Evolutionary conservation across 2,113 vertebrate genomes (phyloP), one percentile per base, ranked within the genome.

Genomic region (Recurvirostra avosetta): DNA sequence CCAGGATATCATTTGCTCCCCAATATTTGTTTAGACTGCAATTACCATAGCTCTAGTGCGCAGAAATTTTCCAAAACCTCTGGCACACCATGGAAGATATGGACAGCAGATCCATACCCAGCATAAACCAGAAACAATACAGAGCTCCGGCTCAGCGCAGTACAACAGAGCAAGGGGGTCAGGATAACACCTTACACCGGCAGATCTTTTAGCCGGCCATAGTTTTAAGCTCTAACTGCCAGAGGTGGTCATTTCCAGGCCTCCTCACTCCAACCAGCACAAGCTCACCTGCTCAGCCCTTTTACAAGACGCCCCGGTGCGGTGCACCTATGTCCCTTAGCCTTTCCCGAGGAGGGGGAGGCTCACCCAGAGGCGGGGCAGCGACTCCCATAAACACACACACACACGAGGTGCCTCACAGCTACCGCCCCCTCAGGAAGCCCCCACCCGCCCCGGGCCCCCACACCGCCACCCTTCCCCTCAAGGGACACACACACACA

Each of bases 111-210:
- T 1, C 30, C 1, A 21, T 9, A 41, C 3, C 32, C 19, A 23
- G 26, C 27, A 15, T 0, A 45, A 15, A 52, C 2, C 19, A 50
- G 20, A 12, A 56, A 15, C 41, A 52, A 25, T 5, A 6, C 4
- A 8, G 26, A 45, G 15, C 8, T 4, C 9, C 1, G 8, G 52
- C 40, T 43, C 36, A 18, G 38, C n/a, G 5, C 7, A 11, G 40
- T 0, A 11, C 12, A 36, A 5, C 18, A 22, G 30, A 27, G 11
- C 32, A 22, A 47, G 26, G 11, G 2, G 86, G 26, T 30, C 29
- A 8, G 19, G 20, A 0, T 0, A 66, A 27, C 56, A 12, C 0
- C 45, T 19, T 0, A 8, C 21, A 36, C 0, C 1, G 5, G 32
- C 34, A 19, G 20, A 65, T 11, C 26, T 19, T 43, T 3, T 0